Conservation (phyloP, 2,888 invertebrate genomes). For the Amphipyra berbera region DNA sequence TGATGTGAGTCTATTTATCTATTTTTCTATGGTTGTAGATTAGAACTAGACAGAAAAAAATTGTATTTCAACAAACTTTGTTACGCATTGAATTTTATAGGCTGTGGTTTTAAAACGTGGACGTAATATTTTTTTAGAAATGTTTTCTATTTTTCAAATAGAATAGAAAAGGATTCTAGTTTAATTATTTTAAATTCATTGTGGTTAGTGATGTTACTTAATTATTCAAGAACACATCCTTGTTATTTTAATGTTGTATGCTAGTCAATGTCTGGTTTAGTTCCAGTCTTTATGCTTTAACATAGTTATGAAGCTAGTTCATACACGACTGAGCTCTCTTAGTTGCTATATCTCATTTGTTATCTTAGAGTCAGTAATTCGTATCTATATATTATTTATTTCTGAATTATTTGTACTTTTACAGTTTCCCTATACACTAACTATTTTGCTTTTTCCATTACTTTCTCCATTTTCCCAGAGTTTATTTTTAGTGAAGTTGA, state of each 20-base stretch:
- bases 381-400: constrained; percentile 1
- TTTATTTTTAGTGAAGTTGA: constrained; percentile 3
- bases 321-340: constrained; percentile 44
- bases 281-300: constrained; percentile 43
- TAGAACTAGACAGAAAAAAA: constrained; percentile 57
- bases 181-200: constrained; percentile 23
- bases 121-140: constrained; percentile 12
- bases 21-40: constrained; percentile 74
- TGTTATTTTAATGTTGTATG: constrained; percentile 37
- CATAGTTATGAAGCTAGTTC: constrained; percentile 33
- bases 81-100: constrained; percentile 47
- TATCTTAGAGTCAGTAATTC: constrained; percentile 12
- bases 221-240: constrained; percentile 19
- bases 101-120: constrained; percentile 50
- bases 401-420: no score
- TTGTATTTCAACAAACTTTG: constrained; percentile 46
- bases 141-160: constrained; percentile 2
- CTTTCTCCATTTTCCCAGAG: not conserved
- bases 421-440: no score
- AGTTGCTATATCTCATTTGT: constrained; percentile 15
- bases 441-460: not conserved
- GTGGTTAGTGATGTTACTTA: constrained; percentile 51
- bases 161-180: constrained; percentile 11
- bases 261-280: constrained; percentile 47
- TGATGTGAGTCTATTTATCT: constrained; percentile 74